Base-by-base conservation (phyloP, 2,797 vertebrate species). In the Paedocypris micromegethes region DNA sequence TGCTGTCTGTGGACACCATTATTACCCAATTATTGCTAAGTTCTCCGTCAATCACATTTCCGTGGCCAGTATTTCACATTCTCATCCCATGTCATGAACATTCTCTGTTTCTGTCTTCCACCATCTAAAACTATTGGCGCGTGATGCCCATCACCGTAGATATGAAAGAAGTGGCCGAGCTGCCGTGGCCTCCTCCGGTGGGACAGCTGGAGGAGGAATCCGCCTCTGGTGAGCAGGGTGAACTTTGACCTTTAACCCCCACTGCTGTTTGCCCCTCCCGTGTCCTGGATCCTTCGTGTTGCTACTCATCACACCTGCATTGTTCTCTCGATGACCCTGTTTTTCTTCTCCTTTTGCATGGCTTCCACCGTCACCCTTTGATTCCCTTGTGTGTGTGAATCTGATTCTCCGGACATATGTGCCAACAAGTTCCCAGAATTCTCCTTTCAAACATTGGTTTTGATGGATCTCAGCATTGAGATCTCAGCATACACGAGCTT, bases 171-270 rank as follows among this genome's bases (percentile, higher is more conserved):
- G 76, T 87, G 82, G 80, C 83, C 64, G 87, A 84, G 67, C 81
- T 89, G 77, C 87, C 88, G 68, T 87, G 87, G 87, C 88, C 89
- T 75, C 82, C 87, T 74, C 89, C 87, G 2, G 87, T 89, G 71
- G 87, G 88, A 81, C 87, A 88, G 78, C 83, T 86, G 82, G 84
- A 86, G 76, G 86, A 88, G 80, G 87, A 89, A 76, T 78, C 79
- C 74, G 65, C 79, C 67, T 46, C 78, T 81, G 84, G 83, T 80
- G 86, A 86, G 79, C 86, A 85, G 91, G 89, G 88, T 90, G 85
- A 91, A 81, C 84, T 82, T 76, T 84, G 77, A 77, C 83, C 84
- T 80, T 44, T 57, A 39, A 9, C n/a, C 47, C 9, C 40, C 6
- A 66, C 68, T 76, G 50, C 46, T 67, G 23, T 23, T 23, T 23